These are phyloP conservation scores for Xiphorhynchus elegans DNA, from an alignment of 2,113 vertebrate genomes.

Conservation along the genomic window DNA sequence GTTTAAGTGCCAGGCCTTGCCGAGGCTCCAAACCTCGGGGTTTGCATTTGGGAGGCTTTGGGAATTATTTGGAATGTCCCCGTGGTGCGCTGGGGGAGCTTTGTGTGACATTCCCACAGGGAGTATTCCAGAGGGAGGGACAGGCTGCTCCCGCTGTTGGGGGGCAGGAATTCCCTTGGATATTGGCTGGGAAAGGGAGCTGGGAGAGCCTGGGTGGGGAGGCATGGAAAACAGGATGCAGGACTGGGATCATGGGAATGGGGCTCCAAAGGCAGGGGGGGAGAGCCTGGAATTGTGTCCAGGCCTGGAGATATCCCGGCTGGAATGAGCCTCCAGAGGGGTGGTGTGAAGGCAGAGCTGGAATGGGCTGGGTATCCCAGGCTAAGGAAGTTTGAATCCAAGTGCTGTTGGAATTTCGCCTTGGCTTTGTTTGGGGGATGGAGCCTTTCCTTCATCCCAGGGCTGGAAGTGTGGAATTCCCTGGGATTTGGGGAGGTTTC, in stretches of 20 bases:
- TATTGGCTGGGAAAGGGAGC: not conserved
- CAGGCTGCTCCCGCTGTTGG: not conserved
- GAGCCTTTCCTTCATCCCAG: not conserved
- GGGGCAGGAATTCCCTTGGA: not conserved
- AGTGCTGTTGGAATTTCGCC: not conserved
- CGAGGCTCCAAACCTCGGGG: not conserved
- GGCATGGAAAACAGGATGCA: not conserved
- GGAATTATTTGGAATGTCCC: not conserved
- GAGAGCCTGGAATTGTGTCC: not conserved
- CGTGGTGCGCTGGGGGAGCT: not conserved
- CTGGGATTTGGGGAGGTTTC: not conserved
- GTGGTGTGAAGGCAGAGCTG: slow-evolving; percentile 6
- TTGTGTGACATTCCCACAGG: not conserved
- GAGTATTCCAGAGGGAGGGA: not conserved
- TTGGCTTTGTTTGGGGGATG: not conserved
- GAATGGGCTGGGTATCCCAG: not conserved
- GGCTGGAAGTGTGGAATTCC: not conserved
- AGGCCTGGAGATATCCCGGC: not conserved
- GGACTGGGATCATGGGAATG: not conserved
- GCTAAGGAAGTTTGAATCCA: slow-evolving; percentile 1
- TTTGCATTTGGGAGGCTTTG: not conserved
- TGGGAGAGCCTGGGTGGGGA: not conserved
- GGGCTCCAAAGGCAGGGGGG: not conserved
- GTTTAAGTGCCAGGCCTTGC: not conserved
- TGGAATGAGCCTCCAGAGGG: not conserved